phyloP scores from a whole-genome alignment of 2,113 vertebrate species.

The Promerops cafer region DNA sequence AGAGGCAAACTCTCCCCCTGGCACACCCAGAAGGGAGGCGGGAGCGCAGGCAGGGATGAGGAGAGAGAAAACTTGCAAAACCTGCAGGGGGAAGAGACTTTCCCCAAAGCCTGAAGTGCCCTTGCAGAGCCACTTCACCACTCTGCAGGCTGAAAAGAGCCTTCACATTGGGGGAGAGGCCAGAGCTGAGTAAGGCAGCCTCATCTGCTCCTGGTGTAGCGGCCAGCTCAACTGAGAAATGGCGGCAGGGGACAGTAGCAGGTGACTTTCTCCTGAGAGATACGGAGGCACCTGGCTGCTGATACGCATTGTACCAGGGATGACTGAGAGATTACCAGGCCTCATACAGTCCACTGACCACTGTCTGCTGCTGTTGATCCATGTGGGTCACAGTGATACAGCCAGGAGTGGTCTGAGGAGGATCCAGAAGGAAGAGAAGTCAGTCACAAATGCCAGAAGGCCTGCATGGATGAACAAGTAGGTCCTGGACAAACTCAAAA shows the following conservation, averaged over 20 bases:
- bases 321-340: rapidly evolving
- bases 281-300: rapidly evolving
- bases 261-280: neutral
- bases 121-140: neutral
- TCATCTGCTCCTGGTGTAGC: too few relatives aligned
- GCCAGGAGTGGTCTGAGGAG: neutral
- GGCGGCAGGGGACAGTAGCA: neutral
- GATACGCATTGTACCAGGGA: neutral
- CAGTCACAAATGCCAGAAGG: neutral
- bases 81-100: neutral
- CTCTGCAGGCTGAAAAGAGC: neutral
- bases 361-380: neutral
- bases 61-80: neutral
- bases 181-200: neutral
- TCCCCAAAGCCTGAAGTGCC: neutral
- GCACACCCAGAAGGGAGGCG: too few relatives aligned
- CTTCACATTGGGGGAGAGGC: neutral
- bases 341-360: neutral
- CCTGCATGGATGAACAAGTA: neutral
- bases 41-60: neutral
- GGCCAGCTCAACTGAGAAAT: rapidly evolving
- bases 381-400: neutral
- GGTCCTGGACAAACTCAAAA: neutral
- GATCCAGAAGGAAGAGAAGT: neutral
- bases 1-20: neutral